These are phyloP conservation scores for Bombus waltoni DNA, from an alignment of 1,140 invertebrate genomes.

Conservation along the genomic window DNA sequence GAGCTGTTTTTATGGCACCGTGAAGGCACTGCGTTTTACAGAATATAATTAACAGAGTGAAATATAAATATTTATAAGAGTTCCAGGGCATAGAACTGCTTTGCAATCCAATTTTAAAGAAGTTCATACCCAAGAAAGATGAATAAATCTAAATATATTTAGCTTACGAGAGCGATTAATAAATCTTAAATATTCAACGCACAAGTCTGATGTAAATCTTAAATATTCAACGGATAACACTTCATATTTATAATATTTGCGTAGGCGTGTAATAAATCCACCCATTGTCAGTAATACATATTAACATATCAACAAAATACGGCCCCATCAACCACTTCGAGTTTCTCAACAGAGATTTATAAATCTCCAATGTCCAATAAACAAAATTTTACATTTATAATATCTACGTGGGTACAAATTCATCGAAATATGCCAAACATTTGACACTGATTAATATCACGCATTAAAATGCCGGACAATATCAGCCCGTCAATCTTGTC, in stretches of 20 bases:
- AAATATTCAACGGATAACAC: neutral
- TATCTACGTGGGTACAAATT: no score
- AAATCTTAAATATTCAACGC: neutral
- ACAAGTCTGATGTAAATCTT: neutral
- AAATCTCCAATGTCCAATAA: no score
- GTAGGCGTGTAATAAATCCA: neutral
- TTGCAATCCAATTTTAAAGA: neutral
- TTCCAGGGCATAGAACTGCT: neutral
- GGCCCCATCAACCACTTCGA: neutral
- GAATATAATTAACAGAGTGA: neutral
- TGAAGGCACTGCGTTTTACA: neutral
- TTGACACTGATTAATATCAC: no score
- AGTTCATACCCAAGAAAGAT: neutral
- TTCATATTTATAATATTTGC: neutral
- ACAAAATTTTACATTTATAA: no score
- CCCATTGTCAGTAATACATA: no score
- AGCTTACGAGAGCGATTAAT: neutral
- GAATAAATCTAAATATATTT: conserved; percentile 7
- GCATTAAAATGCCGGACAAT: no score
- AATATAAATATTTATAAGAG: neutral
- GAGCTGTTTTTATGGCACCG: neutral
- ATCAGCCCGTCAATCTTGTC: no score
- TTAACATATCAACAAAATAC: no score
- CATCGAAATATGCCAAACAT: no score
- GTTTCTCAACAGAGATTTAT: neutral